Percentiles rank a stretch among this genome's conserved stretches.
Conservation (phyloP, 1,140 invertebrate species). For the Phymastichus coffea region DNA sequence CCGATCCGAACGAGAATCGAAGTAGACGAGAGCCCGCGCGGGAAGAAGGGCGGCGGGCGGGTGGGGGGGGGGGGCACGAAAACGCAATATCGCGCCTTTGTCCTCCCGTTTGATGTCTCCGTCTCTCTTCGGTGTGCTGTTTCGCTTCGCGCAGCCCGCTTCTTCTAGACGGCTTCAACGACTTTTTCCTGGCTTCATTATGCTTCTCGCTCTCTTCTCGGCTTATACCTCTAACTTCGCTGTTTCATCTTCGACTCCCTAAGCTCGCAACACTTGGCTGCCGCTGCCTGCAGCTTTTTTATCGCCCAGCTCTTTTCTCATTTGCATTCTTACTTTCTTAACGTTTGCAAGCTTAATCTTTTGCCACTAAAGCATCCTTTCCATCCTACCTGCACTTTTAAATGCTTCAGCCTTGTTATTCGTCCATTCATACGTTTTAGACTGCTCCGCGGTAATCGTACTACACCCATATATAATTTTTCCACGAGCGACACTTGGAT, state of each 20-base stretch:
- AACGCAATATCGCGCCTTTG: constrained; percentile 13
- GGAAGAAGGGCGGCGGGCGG: background rate
- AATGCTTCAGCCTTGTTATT: too few relatives aligned
- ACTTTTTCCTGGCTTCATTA: constrained; percentile 13
- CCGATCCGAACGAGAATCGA: constrained; percentile 25
- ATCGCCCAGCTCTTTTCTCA: background rate
- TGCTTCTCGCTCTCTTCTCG: background rate
- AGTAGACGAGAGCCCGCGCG: background rate
- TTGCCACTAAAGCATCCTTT: background rate
- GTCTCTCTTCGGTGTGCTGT: background rate
- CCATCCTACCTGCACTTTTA: background rate
- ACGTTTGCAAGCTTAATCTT: background rate
- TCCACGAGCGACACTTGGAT: too few relatives aligned
- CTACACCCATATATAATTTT: too few relatives aligned
- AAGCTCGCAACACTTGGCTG: background rate
- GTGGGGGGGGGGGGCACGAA: background rate
- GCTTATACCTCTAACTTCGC: constrained; percentile 1
- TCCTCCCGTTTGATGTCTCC: background rate
- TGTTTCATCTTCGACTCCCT: background rate
- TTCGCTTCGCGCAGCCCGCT: background rate
- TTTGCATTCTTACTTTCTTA: constrained; percentile 2
- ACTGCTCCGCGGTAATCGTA: too few relatives aligned
- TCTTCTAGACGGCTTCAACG: background rate
- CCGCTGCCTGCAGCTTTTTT: background rate
- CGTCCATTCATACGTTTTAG: too few relatives aligned